phyloP scores from a whole-genome alignment of 2,797 vertebrate genomes.

The Rhinogobio ventralis region DNA sequence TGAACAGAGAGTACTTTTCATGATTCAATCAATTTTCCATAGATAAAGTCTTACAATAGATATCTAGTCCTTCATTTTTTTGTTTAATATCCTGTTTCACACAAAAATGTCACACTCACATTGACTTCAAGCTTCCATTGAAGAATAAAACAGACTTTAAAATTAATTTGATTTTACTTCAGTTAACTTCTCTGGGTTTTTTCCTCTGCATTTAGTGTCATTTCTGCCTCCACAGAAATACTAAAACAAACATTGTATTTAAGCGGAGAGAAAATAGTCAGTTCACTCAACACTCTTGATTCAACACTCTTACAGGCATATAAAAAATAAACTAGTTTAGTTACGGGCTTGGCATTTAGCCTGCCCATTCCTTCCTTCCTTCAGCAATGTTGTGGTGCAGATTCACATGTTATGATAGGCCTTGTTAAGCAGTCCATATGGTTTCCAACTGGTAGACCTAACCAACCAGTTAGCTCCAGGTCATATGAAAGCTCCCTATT shows the following conservation, averaged over 20 bases:
- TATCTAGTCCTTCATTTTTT: neutral
- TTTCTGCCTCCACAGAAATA: slow-evolving; percentile 70
- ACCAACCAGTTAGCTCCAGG: slow-evolving; percentile 54
- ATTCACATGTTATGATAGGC: slow-evolving; percentile 74
- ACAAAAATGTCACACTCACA: neutral
- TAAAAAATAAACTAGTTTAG: slow-evolving; percentile 77
- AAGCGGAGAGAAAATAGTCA: slow-evolving; percentile 79
- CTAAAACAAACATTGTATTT: slow-evolving; percentile 79
- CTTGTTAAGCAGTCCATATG: slow-evolving; percentile 74
- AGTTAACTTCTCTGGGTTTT: slow-evolving; percentile 55
- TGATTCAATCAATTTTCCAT: neutral
- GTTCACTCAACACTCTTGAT: slow-evolving; percentile 75
- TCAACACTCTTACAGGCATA: slow-evolving; percentile 78
- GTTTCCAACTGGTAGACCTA: slow-evolving; percentile 68
- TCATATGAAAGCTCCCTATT: slow-evolving; percentile 68
- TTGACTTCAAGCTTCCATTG: neutral
- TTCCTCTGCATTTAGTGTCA: slow-evolving; percentile 62
- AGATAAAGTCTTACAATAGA: neutral
- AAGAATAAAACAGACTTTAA: slow-evolving; percentile 40
- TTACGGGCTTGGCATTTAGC: slow-evolving; percentile 76
- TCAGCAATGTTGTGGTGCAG: slow-evolving; percentile 80
- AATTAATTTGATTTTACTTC: slow-evolving; percentile 45
- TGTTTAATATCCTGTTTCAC: neutral
- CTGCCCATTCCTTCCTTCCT: slow-evolving; percentile 58
- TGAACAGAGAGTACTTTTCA: neutral